Evolutionary conservation across 2,113 vertebrate genomes (phyloP).

Genomic region (Miniopterus natalensis): DNA sequence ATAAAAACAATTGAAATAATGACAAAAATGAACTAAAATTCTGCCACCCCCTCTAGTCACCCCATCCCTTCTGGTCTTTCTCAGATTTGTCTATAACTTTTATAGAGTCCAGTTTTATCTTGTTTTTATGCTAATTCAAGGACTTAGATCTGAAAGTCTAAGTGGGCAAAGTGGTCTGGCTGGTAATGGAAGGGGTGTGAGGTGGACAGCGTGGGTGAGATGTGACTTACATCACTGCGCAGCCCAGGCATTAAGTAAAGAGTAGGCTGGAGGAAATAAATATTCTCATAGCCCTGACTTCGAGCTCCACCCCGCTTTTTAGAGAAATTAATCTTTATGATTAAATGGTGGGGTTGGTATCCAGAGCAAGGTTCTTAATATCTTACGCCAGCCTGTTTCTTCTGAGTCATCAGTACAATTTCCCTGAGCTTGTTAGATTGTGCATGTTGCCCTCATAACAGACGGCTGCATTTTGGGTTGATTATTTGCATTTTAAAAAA

Average conservation of each 20-base stretch:
- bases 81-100: neutral
- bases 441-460: constrained; percentile 61
- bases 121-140: constrained; percentile 3
- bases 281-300: neutral
- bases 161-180: neutral
- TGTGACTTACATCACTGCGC: neutral
- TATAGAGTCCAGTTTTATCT: neutral
- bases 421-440: constrained; percentile 64
- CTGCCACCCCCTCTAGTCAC: neutral
- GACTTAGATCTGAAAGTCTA: neutral
- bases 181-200: neutral
- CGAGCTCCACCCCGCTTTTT: neutral
- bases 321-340: constrained; percentile 70
- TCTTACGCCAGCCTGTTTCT: neutral
- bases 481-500: constrained; percentile 81
- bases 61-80: neutral
- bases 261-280: neutral
- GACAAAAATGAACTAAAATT: neutral
- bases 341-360: constrained; percentile 56
- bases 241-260: neutral
- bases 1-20: constrained; percentile 34
- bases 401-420: constrained; percentile 40
- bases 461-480: constrained; percentile 69
- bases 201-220: neutral
- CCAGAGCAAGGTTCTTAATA: constrained; percentile 16